phyloP scores from a whole-genome alignment of 2,797 vertebrate genomes.

The Lithobates sylvaticus region DNA sequence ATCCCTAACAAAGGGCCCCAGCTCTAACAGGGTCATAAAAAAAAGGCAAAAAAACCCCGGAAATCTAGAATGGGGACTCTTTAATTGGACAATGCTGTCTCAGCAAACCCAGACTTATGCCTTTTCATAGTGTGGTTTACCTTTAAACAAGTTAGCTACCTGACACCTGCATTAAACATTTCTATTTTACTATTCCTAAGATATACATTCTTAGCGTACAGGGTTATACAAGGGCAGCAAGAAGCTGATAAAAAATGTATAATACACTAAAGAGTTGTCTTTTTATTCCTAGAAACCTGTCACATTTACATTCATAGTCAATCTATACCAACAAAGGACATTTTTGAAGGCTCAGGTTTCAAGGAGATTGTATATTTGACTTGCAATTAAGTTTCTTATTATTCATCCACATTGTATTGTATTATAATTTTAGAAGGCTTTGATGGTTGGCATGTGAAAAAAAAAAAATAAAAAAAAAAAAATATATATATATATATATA shows the following conservation, averaged over 20 bases:
- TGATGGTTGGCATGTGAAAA: background rate
- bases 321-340: slow-evolving; percentile 28
- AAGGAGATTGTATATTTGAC: slow-evolving; percentile 22
- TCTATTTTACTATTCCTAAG: background rate
- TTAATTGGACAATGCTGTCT: background rate
- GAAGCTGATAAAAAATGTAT: background rate
- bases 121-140: background rate
- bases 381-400: slow-evolving; percentile 12
- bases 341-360: slow-evolving; percentile 21
- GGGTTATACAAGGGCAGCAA: slow-evolving; percentile 5
- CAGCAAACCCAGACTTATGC: background rate
- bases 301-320: slow-evolving; percentile 8
- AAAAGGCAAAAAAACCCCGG: too few species aligned
- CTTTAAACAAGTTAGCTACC: background rate
- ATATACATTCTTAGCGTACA: background rate
- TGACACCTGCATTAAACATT: background rate
- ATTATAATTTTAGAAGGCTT: slow-evolving; percentile 7
- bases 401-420: slow-evolving; percentile 13
- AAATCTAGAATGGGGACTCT: background rate
- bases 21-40: too few species aligned
- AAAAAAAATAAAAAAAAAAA: background rate
- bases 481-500: background rate
- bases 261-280: slow-evolving; percentile 13
- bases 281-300: slow-evolving; percentile 1
- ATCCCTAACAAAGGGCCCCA: too few species aligned